These are phyloP conservation scores for Dolichoris vasculosae DNA, from an alignment of 1,140 invertebrate species.

Conservation along the genomic window DNA sequence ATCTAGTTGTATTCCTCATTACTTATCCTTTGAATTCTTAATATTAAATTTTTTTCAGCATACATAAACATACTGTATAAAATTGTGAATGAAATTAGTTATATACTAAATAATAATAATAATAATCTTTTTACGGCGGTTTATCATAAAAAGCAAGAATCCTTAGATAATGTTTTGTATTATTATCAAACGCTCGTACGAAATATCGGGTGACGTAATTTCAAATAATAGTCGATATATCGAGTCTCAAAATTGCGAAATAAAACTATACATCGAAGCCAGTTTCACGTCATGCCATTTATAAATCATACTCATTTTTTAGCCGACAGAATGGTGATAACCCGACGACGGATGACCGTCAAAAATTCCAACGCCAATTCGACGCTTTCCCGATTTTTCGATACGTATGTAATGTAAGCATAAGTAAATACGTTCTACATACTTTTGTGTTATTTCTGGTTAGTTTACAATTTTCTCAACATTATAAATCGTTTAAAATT, in stretches of 20 bases:
- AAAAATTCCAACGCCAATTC: not conserved
- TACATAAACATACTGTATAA: no score
- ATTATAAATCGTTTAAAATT: no score
- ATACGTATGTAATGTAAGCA: not conserved
- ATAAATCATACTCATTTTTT: not conserved
- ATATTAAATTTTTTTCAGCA: no score
- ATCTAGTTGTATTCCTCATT: no score
- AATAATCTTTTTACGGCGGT: not conserved
- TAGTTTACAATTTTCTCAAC: no score
- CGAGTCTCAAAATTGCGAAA: not conserved
- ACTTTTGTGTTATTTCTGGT: no score
- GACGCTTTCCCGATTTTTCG: not conserved
- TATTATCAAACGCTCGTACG: not conserved
- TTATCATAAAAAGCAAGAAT: not conserved
- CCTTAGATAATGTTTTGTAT: not conserved
- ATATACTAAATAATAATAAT: no score
- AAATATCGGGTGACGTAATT: not conserved
- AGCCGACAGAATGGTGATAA: not conserved
- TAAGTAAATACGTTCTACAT: no score
- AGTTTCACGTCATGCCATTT: not conserved
- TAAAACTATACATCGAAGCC: not conserved
- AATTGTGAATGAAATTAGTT: no score
- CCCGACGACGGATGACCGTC: slow-evolving; percentile 5
- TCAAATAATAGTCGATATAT: not conserved
- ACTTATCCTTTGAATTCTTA: no score